Conservation (phyloP, 2,888 invertebrate species). For the Heliconius erato region DNA sequence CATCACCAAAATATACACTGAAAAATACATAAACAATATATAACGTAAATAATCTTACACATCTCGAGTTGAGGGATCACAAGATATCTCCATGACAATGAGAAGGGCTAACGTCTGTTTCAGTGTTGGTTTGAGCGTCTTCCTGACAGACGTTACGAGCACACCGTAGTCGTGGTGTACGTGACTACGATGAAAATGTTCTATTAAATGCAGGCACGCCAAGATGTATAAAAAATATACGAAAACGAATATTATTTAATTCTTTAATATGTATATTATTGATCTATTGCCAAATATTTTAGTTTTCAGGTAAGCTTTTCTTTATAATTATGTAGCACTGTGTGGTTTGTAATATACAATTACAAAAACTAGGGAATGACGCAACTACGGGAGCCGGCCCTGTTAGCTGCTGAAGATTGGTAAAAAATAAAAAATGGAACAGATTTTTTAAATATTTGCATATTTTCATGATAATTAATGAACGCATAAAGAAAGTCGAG, state of each 20-base stretch:
- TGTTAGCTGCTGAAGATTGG: too few species aligned
- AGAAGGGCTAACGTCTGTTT: constrained; percentile 59
- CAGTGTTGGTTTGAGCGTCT: constrained; percentile 65
- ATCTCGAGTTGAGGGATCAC: constrained; percentile 27
- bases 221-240: neutral
- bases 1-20: neutral
- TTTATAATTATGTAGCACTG: too few species aligned
- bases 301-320: too few species aligned
- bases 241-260: neutral
- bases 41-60: neutral
- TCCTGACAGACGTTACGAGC: constrained; percentile 70
- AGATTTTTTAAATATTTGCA: too few species aligned
- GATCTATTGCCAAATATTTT: neutral
- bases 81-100: constrained; percentile 41
- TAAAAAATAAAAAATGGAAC: too few species aligned
- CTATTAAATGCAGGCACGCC: constrained; percentile 54
- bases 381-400: too few species aligned
- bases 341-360: too few species aligned
- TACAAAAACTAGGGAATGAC: too few species aligned
- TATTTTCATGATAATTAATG: too few species aligned
- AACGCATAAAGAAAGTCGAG: neutral
- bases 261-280: neutral
- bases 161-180: constrained; percentile 60
- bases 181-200: constrained; percentile 73
- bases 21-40: neutral